These are phyloP conservation scores for Agelaius phoeniceus DNA, from an alignment of 2,113 vertebrate genomes.

Conservation along the genomic window DNA sequence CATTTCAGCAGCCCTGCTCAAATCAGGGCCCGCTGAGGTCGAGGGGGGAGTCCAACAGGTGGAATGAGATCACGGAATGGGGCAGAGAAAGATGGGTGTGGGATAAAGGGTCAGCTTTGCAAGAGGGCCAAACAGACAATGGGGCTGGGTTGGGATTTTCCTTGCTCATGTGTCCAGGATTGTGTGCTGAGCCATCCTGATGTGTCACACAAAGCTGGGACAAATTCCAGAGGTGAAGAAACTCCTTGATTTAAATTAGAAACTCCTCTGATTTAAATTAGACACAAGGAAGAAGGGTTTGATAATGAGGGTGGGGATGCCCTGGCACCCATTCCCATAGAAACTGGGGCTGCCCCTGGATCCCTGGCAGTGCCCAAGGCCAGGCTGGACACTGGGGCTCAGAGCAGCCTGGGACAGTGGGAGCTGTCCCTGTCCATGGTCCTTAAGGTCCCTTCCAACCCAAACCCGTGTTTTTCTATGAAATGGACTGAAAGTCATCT, in stretches of 20 bases:
- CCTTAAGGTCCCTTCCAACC: neutral
- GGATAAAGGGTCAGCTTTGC: neutral
- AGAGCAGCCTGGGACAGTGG: rapidly evolving
- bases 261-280: neutral
- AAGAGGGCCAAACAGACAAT: neutral
- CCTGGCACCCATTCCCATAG: too few species aligned
- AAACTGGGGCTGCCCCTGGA: neutral
- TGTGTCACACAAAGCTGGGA: neutral
- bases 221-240: neutral
- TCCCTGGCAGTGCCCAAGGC: neutral
- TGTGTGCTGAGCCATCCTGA: neutral
- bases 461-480: neutral
- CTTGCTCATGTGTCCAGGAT: rapidly evolving
- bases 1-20: neutral
- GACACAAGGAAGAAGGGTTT: neutral
- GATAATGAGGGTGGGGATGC: neutral
- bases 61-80: rapidly evolving
- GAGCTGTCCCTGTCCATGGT: neutral
- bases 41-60: rapidly evolving
- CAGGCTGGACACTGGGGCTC: neutral
- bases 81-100: neutral
- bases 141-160: neutral
- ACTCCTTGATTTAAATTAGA: neutral
- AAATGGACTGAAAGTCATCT: rapidly evolving
- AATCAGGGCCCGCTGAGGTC: rapidly evolving